phyloP scores from a whole-genome alignment of 2,888 invertebrate species.

The Sinhomidia bicolor region DNA sequence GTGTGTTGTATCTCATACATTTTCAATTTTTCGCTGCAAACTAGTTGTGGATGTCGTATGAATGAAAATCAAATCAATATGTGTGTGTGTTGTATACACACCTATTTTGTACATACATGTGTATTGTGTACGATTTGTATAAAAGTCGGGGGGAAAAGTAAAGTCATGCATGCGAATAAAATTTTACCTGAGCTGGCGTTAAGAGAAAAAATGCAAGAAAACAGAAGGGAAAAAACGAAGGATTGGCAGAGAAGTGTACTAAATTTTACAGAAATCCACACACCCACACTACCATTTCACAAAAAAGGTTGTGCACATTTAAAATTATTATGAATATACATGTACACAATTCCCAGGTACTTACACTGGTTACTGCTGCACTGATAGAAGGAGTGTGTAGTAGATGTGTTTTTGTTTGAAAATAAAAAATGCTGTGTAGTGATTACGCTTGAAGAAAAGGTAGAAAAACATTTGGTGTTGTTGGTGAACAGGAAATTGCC shows the following conservation, averaged over 20 bases:
- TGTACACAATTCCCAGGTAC: too few species aligned
- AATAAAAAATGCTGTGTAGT: neutral
- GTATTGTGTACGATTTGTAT: neutral
- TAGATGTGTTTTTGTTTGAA: neutral
- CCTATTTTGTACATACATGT: too few species aligned
- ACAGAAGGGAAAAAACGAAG: neutral
- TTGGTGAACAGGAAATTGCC: slow-evolving; percentile 44
- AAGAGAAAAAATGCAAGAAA: neutral
- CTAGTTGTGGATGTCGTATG: slow-evolving; percentile 22
- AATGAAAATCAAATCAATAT: slow-evolving; percentile 43
- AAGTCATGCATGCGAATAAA: slow-evolving; percentile 21
- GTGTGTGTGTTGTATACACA: too few species aligned
- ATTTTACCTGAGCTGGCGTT: neutral
- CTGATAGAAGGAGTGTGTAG: neutral
- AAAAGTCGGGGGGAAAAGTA: too few species aligned
- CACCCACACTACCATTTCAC: neutral
- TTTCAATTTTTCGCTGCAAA: neutral
- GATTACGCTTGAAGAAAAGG: neutral
- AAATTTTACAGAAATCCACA: neutral
- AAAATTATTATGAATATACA: neutral
- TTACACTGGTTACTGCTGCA: neutral
- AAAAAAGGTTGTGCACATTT: neutral
- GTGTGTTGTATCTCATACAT: neutral
- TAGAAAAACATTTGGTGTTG: neutral
- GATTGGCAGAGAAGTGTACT: neutral